A percentile compares a stretch with the other conserved stretches of the same genome.
Evolutionary conservation across 2,113 vertebrate species (phyloP).

Genomic region (Eulemur rufifrons): DNA sequence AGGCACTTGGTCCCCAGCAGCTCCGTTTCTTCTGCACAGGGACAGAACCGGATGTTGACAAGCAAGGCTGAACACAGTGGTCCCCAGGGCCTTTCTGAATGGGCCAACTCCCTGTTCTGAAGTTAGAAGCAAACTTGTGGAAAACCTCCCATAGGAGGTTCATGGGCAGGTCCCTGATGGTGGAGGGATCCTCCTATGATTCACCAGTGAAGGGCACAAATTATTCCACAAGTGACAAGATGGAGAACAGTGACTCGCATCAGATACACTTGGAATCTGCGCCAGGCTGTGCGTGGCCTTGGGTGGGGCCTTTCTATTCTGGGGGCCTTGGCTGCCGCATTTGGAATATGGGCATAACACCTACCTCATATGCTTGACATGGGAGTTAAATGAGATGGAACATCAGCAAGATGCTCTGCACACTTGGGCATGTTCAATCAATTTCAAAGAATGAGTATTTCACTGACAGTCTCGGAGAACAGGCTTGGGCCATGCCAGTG

Average conservation of each 20-base stretch:
- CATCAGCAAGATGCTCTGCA: background rate
- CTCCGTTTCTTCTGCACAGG: background rate
- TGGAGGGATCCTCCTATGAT: background rate
- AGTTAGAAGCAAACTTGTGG: background rate
- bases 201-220: background rate
- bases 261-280: background rate
- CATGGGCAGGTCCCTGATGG: background rate
- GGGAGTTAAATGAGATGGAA: background rate
- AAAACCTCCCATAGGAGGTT: background rate
- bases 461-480: background rate
- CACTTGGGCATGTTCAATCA: background rate
- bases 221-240: no score
- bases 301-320: background rate
- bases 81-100: background rate
- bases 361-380: background rate
- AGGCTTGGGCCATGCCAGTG: background rate
- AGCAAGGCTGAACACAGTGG: background rate
- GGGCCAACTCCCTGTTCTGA: background rate
- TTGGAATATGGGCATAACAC: background rate
- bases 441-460: background rate
- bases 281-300: background rate
- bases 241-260: fast-evolving
- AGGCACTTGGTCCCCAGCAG: background rate
- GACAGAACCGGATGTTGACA: background rate
- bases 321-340: background rate